These are phyloP conservation scores for Microcebus jonahi DNA, from an alignment of 2,113 vertebrate genomes.

Conservation along the genomic window DNA sequence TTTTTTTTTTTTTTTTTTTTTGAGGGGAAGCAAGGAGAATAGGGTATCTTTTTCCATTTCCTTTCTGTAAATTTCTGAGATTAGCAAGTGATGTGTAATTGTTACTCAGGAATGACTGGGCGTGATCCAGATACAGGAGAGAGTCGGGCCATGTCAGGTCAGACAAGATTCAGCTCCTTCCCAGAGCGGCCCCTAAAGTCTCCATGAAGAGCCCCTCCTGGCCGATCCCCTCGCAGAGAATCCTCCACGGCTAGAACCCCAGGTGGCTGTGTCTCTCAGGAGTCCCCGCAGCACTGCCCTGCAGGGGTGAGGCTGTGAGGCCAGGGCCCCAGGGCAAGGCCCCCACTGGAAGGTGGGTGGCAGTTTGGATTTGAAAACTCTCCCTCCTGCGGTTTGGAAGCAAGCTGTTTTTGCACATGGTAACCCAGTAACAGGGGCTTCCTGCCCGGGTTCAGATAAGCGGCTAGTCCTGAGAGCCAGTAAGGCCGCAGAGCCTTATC, in stretches of 20 bases:
- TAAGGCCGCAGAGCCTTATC: not conserved
- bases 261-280: accelerated
- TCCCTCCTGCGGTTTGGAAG: not conserved
- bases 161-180: no score
- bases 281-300: not conserved
- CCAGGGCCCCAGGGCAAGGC: not conserved
- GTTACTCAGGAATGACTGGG: not conserved
- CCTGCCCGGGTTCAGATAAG: slow-evolving; percentile 36
- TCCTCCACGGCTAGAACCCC: no score
- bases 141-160: not conserved
- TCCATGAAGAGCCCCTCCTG: no score
- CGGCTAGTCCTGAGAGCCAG: not conserved
- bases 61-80: slow-evolving; percentile 1
- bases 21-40: not conserved
- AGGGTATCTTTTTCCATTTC: slow-evolving; percentile 33
- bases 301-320: not conserved
- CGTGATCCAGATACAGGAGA: not conserved
- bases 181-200: no score
- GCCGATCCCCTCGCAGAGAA: no score
- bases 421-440: not conserved
- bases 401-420: not conserved
- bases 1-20: not conserved
- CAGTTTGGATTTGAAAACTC: not conserved
- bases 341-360: not conserved
- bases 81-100: not conserved